phyloP scores from a whole-genome alignment of 2,888 invertebrate species.

The Holacanthella duospinosa region DNA sequence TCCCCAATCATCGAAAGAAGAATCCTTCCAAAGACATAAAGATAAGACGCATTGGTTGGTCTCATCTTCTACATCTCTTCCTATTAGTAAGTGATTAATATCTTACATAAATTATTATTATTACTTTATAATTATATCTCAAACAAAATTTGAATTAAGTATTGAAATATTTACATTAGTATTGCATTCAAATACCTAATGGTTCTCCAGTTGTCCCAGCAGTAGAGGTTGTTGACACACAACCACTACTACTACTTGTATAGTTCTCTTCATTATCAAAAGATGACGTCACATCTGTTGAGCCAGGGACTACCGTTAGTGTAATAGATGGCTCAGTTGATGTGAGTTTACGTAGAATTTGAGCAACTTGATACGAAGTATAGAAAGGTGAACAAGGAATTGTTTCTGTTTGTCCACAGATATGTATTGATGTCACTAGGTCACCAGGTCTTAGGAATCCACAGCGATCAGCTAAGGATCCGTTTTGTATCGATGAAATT shows the following conservation, averaged over 20 bases:
- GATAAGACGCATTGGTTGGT: no score
- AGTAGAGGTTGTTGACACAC: no score
- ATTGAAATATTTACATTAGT: no score
- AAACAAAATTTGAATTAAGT: no score
- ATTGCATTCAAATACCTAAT: background rate
- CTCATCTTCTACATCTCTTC: no score
- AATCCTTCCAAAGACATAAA: slow-evolving; percentile 34
- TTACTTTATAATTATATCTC: no score
- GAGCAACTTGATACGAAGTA: slow-evolving; percentile 33
- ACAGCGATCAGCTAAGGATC: slow-evolving; percentile 32
- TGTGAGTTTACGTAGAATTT: slow-evolving; percentile 31
- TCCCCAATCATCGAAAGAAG: slow-evolving; percentile 36
- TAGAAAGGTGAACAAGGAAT: slow-evolving; percentile 33
- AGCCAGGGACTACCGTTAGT: slow-evolving; percentile 31
- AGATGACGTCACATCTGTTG: background rate
- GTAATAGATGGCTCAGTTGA: slow-evolving; percentile 21
- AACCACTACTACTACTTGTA: no score
- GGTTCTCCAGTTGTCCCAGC: no score
- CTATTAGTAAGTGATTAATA: no score
- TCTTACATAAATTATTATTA: no score
- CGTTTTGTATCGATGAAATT: slow-evolving; percentile 33
- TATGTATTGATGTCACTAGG: slow-evolving; percentile 28
- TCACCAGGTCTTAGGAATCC: slow-evolving; percentile 31
- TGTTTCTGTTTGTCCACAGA: slow-evolving; percentile 23
- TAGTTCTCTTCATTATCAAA: no score